Percentiles rank a stretch among this genome's conserved stretches.
Conservation (phyloP, 2,113 vertebrate species). For the Indri indri region DNA sequence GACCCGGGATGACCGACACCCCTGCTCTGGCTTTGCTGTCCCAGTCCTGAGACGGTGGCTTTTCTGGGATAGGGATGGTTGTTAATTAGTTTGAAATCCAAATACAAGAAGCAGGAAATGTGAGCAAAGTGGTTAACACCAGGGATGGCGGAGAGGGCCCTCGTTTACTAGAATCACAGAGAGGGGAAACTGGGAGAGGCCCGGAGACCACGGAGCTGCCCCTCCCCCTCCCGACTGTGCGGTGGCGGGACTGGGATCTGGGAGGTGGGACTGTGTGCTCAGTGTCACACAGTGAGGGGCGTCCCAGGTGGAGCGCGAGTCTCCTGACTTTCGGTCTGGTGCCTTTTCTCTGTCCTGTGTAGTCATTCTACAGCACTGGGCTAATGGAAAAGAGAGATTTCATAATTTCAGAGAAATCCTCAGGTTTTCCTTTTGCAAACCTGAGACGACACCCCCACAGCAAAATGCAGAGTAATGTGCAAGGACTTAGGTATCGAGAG, state of each 20-base stretch:
- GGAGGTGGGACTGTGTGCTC: neutral
- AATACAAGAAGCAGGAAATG: neutral
- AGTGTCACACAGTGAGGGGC: fast-evolving
- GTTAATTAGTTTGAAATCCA: neutral
- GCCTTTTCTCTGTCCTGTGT: neutral
- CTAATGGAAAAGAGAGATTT: neutral
- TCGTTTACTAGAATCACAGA: neutral
- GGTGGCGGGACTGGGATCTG: fast-evolving
- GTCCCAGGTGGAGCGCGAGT: fast-evolving
- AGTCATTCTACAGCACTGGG: neutral
- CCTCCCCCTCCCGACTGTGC: too few species aligned
- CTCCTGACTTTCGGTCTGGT: neutral
- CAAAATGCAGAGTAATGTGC: neutral
- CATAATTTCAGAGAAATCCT: neutral
- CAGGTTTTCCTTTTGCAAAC: neutral
- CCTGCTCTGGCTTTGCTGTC: neutral
- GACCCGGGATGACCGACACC: neutral
- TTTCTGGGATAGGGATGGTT: neutral
- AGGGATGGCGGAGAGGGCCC: neutral
- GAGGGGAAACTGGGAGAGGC: neutral
- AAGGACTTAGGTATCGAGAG: neutral
- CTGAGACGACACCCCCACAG: neutral
- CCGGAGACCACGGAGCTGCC: neutral
- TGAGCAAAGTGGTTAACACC: neutral
- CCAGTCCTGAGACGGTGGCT: neutral